Conservation (phyloP, 2,888 invertebrate genomes). For the Ornithoptera alexandrae region DNA sequence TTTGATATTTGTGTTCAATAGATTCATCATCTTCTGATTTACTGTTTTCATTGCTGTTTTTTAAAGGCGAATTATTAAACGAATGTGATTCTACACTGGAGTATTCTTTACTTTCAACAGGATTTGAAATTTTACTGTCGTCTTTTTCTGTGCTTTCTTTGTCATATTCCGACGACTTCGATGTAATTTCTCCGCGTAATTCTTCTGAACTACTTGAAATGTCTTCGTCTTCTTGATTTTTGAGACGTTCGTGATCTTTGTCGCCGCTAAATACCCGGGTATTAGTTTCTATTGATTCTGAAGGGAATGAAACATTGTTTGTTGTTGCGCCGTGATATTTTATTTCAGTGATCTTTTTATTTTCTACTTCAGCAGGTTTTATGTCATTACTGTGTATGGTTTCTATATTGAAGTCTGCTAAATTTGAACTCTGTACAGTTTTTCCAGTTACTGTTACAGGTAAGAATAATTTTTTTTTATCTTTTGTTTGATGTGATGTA, state of each 20-base stretch:
- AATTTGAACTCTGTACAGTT: constrained; percentile 47
- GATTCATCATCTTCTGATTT: constrained; percentile 8
- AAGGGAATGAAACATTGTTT: neutral
- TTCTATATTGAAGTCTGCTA: constrained; percentile 66
- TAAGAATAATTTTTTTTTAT: constrained; percentile 36
- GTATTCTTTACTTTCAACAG: neutral
- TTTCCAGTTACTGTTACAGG: constrained; percentile 34
- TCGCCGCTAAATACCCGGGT: constrained; percentile 30
- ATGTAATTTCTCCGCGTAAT: neutral
- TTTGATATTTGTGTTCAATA: neutral
- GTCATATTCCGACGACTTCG: constrained; percentile 2
- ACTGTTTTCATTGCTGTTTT: constrained; percentile 14
- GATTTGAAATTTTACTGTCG: neutral
- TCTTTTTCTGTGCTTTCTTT: constrained; percentile 7
- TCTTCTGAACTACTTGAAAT: constrained; percentile 14
- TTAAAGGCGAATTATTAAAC: constrained; percentile 5
- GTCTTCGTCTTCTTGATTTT: constrained; percentile 12
- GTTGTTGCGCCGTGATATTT: neutral
- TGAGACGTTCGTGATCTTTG: constrained; percentile 7
- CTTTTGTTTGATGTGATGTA: constrained; percentile 48
- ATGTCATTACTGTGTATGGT: constrained; percentile 49
- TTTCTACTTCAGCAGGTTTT: constrained; percentile 28
- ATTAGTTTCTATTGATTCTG: constrained; percentile 36
- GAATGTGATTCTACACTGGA: constrained; percentile 7
- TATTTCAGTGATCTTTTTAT: constrained; percentile 26